Evolutionary conservation across 2,888 invertebrate genomes (phyloP).

Genomic region (Phasia obesa): DNA sequence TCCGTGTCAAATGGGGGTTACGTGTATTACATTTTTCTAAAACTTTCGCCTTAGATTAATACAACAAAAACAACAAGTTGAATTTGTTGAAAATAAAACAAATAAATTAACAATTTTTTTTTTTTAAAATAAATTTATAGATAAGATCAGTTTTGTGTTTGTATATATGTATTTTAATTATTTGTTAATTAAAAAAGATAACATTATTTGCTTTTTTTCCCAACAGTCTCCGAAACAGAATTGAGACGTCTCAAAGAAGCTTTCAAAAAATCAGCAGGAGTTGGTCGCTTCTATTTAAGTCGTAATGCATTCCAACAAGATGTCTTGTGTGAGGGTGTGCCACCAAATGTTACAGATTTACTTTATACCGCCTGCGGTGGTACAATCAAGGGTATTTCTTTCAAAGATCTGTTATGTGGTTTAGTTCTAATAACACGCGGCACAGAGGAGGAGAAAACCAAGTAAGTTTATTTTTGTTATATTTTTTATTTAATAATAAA

Average conservation of each 20-base stretch:
- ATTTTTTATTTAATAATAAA: neutral
- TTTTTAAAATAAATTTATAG: neutral
- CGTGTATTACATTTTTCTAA: too few relatives aligned
- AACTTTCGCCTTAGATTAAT: too few relatives aligned
- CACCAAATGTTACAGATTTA: conserved; percentile 90
- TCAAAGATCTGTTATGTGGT: conserved; percentile 92
- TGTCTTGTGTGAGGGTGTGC: conserved; percentile 94
- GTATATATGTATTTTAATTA: neutral
- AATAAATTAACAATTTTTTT: too few relatives aligned
- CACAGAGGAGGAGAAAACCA: conserved; percentile 92
- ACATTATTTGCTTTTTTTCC: neutral
- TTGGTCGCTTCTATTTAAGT: conserved; percentile 87
- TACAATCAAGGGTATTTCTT: conserved; percentile 89
- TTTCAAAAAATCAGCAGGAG: conserved; percentile 91
- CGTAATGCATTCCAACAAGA: conserved; percentile 91
- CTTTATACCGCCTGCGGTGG: conserved; percentile 93
- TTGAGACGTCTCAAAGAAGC: conserved; percentile 92
- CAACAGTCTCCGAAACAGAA: conserved; percentile 91
- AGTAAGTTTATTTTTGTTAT: conserved; percentile 73
- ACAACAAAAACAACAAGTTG: too few relatives aligned
- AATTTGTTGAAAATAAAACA: too few relatives aligned
- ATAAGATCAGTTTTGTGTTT: neutral
- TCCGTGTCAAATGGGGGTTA: too few relatives aligned
- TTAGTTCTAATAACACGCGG: conserved; percentile 93
- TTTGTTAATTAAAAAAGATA: conserved; percentile 9